Evolutionary conservation across 2,797 vertebrate species (phyloP).

Genomic region (Helostoma temminkii): DNA sequence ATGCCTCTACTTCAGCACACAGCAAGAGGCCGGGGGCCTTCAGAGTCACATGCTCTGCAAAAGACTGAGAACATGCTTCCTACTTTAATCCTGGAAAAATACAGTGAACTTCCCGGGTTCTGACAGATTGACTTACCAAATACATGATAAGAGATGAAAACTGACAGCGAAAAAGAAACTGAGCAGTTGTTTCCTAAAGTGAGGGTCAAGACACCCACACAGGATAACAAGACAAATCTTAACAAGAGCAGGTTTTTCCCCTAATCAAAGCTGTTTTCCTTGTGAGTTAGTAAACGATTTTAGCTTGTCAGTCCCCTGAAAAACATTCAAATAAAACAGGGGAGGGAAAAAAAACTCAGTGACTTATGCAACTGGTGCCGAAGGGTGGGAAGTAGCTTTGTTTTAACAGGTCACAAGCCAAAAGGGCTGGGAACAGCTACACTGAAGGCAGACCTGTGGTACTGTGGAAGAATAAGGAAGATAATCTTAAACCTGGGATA

Average conservation of each 20-base stretch:
- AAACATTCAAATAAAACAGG: background rate
- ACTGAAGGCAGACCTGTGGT: background rate
- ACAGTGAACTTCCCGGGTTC: slow-evolving; percentile 39
- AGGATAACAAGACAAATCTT: slow-evolving; percentile 11
- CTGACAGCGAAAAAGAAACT: slow-evolving; percentile 2
- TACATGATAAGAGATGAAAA: background rate
- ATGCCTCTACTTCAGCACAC: slow-evolving; percentile 76
- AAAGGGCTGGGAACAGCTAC: background rate
- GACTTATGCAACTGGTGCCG: slow-evolving; percentile 1
- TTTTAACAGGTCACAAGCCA: background rate
- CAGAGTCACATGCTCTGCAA: slow-evolving; percentile 77
- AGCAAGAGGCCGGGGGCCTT: slow-evolving; percentile 62
- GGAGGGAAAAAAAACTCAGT: background rate
- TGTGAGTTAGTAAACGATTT: slow-evolving; percentile 3
- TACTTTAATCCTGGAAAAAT: slow-evolving; percentile 53
- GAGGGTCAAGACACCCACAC: background rate
- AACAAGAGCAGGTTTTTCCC: background rate
- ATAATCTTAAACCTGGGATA: background rate
- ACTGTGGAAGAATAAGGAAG: background rate
- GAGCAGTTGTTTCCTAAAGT: background rate
- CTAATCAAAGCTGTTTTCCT: background rate
- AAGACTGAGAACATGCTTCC: slow-evolving; percentile 46
- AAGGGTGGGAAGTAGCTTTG: background rate
- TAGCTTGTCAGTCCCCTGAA: background rate
- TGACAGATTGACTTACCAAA: slow-evolving; percentile 34